phyloP scores from a whole-genome alignment of 2,888 invertebrate species.

The Tanaodytes sp. region DNA sequence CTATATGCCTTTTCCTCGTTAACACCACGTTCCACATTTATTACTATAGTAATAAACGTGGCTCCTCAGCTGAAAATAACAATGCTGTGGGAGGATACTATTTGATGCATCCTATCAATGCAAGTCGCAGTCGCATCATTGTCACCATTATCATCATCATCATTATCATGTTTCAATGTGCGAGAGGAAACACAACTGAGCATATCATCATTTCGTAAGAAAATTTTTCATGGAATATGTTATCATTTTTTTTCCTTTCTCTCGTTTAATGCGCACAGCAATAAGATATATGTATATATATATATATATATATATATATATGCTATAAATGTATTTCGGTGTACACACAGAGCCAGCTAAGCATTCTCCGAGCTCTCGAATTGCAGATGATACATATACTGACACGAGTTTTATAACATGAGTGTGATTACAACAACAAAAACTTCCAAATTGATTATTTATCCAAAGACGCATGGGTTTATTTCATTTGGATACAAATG shows the following conservation, averaged over 20 bases:
- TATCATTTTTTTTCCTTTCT: constrained; percentile 1
- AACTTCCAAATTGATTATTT: no score
- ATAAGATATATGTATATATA: constrained; percentile 59
- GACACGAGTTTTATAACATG: no score
- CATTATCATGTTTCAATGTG: constrained; percentile 33
- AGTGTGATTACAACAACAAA: no score
- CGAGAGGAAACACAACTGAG: constrained; percentile 47
- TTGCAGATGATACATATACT: constrained; percentile 52
- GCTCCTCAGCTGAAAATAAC: constrained; percentile 70
- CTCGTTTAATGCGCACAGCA: constrained; percentile 45
- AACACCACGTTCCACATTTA: constrained; percentile 54
- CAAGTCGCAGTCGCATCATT: constrained; percentile 46
- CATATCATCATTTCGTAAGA: constrained; percentile 36
- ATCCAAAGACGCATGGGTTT: no score
- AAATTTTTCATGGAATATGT: constrained; percentile 31
- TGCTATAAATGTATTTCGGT: constrained; percentile 60
- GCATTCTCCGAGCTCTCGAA: constrained; percentile 68
- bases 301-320: constrained; percentile 62
- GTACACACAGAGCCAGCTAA: constrained; percentile 71
- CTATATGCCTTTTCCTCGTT: constrained; percentile 45
- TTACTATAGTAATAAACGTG: constrained; percentile 55
- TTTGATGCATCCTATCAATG: constrained; percentile 43
- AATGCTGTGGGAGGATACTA: constrained; percentile 66
- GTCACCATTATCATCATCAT: constrained; percentile 40
- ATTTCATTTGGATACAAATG: no score